Base-by-base conservation (phyloP, 2,888 invertebrate genomes). In the Drosophila hamatofila region DNA sequence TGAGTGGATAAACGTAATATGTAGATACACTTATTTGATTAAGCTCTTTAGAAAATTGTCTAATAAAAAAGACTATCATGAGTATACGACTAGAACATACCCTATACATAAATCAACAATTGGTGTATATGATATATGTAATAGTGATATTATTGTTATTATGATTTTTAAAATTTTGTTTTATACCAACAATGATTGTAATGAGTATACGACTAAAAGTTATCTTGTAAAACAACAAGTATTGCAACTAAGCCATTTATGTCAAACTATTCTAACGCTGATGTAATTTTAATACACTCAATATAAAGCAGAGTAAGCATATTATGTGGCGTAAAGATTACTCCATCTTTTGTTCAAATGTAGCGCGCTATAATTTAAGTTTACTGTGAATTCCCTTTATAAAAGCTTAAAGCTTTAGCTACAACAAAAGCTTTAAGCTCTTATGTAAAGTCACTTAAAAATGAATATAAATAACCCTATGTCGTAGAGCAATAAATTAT, bases 361-460 rank as follows among this genome's bases (percentile, higher is more conserved):
- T 27, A 27, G 27, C 27, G n/a, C n/a, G n/a, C 4, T 12, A 9
- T 4, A 2, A 48, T 30, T 30, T 7, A 49, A 33, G 21, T 33
- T 33, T 12, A 3, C 8, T 14, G 33, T 8, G 49, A 49, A 21
- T 33, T 7, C 14, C 14, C 49, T 49, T 30, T 1, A 18, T 11
- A n/a, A 27, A 30, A 18, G 49, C 49, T 49, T 14, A 18, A 49
- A 49, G 49, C 49, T 49, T 18, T 11, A 12, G 14, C 14, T 21
- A 3, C 18, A 49, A 30, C 49, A 33, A 49, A 49, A 49, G 30
- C 49, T 49, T 49, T 18, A 49, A 49, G 49, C 49, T 33, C 49
- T 21, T 33, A 18, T 18, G 49, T 49, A 30, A 14, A 18, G 14
- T 3, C 14, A 8, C 3, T 49, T 18, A 1, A 30, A 18, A 30